These are phyloP conservation scores for Dinothrombium tinctorium DNA, from an alignment of 1,140 invertebrate genomes.

Conservation along the genomic window DNA sequence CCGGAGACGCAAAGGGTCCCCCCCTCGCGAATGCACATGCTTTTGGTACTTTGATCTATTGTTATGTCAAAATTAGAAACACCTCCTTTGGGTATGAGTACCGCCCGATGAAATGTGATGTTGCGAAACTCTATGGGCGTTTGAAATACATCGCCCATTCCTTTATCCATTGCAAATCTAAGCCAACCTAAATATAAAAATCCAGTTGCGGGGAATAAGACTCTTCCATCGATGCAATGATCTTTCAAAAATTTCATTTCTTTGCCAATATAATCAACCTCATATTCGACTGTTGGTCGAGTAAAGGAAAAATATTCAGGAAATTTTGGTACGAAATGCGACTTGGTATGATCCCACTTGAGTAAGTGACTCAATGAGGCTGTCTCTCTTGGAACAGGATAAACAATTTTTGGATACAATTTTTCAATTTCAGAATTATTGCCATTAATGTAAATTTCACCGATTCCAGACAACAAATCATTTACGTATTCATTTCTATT, in stretches of 20 bases:
- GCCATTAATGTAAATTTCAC: conserved; percentile 26
- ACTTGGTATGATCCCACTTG: conserved; percentile 26
- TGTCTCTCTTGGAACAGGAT: conserved; percentile 27
- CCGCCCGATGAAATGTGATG: conserved; percentile 28
- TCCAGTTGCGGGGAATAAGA: conserved; percentile 30
- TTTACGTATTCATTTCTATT: no score
- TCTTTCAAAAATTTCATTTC: conserved; percentile 18
- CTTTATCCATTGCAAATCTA: conserved; percentile 22
- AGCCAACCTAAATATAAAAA: conserved; percentile 22
- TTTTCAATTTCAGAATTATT: conserved; percentile 22
- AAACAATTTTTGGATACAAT: conserved; percentile 20
- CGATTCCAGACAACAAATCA: conserved; percentile 15
- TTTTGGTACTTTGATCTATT: conserved; percentile 58
- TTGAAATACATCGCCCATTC: conserved; percentile 16
- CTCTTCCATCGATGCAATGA: conserved; percentile 30
- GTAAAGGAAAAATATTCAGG: conserved; percentile 11
- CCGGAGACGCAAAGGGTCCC: conserved; percentile 54
- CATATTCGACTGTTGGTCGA: conserved; percentile 5
- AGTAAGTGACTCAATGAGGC: conserved; percentile 26
- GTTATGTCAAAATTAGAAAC: conserved; percentile 49
- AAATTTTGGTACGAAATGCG: conserved; percentile 14
- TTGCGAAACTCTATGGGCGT: conserved; percentile 27
- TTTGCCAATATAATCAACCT: conserved; percentile 17
- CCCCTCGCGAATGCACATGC: conserved; percentile 77
- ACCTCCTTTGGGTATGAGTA: conserved; percentile 25